These are phyloP conservation scores for Melanotaenia maccullochi DNA, from an alignment of 2,797 vertebrate species.

Conservation along the genomic window DNA sequence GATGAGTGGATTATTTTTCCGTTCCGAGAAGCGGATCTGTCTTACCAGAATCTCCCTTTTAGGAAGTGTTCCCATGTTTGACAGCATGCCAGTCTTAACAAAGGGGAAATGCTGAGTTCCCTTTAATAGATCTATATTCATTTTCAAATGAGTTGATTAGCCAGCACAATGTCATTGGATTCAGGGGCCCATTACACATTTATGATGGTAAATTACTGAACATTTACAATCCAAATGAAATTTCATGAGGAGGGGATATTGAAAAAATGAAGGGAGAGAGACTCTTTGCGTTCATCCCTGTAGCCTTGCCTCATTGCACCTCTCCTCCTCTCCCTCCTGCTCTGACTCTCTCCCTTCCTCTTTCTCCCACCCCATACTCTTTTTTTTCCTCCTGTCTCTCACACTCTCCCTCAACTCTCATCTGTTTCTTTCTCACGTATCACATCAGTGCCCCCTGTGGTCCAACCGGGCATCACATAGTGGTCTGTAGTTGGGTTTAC, in stretches of 20 bases:
- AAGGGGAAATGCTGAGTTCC: slow-evolving; percentile 81
- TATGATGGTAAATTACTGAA: slow-evolving; percentile 90
- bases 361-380: slow-evolving; percentile 7
- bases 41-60: slow-evolving; percentile 47
- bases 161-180: slow-evolving; percentile 88
- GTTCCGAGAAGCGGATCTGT: slow-evolving; percentile 45
- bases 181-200: slow-evolving; percentile 89
- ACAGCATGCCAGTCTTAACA: slow-evolving; percentile 82
- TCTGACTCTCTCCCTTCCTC: slow-evolving; percentile 20
- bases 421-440: slow-evolving; percentile 70
- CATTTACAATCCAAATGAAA: slow-evolving; percentile 92
- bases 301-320: slow-evolving; percentile 79
- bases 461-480: slow-evolving; percentile 61
- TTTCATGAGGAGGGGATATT: slow-evolving; percentile 87
- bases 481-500: slow-evolving; percentile 13
- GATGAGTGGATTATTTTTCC: slow-evolving; percentile 63
- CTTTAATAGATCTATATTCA: slow-evolving; percentile 89
- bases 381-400: slow-evolving; percentile 26
- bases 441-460: slow-evolving; percentile 88
- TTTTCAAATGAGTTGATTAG: slow-evolving; percentile 91
- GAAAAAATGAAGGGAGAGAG: slow-evolving; percentile 80
- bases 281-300: slow-evolving; percentile 77
- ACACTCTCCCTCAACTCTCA: slow-evolving; percentile 23
- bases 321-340: slow-evolving; percentile 56
- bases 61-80: slow-evolving; percentile 72